phyloP scores from a whole-genome alignment of 2,113 vertebrate genomes.

The Tragelaphus strepsiceros region DNA sequence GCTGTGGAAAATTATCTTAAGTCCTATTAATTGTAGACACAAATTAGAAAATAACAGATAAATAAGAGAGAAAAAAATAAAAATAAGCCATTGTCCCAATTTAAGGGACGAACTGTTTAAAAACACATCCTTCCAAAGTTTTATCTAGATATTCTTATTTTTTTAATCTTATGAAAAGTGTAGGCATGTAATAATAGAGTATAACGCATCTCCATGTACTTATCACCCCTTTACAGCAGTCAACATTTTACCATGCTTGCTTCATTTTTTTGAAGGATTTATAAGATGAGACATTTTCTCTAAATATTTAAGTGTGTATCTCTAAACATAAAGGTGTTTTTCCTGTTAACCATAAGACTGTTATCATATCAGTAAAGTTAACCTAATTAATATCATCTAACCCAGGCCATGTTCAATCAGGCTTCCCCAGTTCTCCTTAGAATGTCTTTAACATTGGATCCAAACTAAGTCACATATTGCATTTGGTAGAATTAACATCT shows the following conservation, averaged over 20 bases:
- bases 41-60: background rate
- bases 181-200: background rate
- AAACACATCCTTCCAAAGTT: background rate
- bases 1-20: background rate
- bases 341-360: background rate
- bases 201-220: background rate
- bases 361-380: background rate
- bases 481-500: background rate
- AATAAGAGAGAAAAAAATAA: background rate
- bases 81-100: background rate
- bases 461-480: background rate
- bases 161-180: background rate
- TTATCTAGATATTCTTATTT: background rate
- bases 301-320: background rate
- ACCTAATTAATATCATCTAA: background rate
- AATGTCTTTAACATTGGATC: background rate
- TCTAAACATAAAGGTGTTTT: background rate
- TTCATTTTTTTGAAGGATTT: background rate
- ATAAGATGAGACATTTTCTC: background rate
- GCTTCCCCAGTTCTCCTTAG: background rate
- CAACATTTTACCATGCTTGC: background rate
- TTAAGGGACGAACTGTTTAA: background rate
- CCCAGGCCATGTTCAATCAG: background rate
- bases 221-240: background rate
- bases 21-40: background rate